A percentile compares a stretch with the other conserved stretches of the same genome.
Conservation (phyloP, 2,113 vertebrate species). For the Ceuthmochares aereus region DNA sequence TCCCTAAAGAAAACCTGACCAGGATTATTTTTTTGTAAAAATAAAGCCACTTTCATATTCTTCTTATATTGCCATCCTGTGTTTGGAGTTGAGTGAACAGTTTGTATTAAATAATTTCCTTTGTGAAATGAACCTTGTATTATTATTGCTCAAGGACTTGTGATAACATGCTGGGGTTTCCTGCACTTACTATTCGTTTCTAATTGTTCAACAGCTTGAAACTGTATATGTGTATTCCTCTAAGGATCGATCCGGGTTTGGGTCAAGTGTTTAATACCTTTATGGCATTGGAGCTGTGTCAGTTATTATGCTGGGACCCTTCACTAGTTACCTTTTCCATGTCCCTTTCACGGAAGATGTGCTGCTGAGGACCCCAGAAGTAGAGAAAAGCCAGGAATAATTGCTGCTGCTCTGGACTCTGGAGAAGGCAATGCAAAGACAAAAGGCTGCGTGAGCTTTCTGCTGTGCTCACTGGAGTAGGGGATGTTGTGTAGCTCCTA, state of each 20-base stretch:
- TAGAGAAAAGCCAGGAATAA: neutral
- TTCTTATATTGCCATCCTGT: neutral
- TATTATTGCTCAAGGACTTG: conserved; percentile 21
- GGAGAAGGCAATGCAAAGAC: neutral
- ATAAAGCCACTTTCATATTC: conserved; percentile 25
- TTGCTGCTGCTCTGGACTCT: neutral
- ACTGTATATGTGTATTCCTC: neutral
- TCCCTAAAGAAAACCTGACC: conserved; percentile 28
- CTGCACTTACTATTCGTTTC: neutral
- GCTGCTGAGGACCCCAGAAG: neutral
- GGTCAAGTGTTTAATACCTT: neutral
- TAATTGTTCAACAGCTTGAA: conserved; percentile 16
- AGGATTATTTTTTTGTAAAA: neutral
- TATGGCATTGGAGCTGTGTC: neutral
- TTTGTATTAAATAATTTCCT: conserved; percentile 63
- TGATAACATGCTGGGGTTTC: conserved; percentile 24
- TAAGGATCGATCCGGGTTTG: neutral
- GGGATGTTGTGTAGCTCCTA: fast-evolving
- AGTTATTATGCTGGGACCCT: neutral
- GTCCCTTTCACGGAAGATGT: fast-evolving
- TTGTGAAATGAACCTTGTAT: conserved; percentile 8
- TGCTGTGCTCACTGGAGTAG: fast-evolving
- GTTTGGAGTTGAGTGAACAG: conserved; percentile 24
- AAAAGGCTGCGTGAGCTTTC: neutral
- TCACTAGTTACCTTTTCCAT: neutral